Evolutionary conservation across 2,113 vertebrate species (phyloP).

Genomic region (Deroptyus accipitrinus): DNA sequence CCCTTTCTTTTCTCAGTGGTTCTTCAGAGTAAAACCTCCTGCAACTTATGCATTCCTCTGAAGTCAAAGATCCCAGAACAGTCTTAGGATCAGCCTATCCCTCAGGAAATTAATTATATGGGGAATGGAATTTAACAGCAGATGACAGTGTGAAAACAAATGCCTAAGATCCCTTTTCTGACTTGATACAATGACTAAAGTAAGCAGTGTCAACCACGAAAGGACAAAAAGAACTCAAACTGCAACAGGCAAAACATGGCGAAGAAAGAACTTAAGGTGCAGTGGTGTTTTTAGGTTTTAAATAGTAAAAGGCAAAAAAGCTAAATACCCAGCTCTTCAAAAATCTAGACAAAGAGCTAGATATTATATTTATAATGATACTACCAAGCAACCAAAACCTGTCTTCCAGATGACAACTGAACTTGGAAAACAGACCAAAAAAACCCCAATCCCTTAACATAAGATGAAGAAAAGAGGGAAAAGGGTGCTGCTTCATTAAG

Average conservation of each 20-base stretch:
- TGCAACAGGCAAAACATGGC: neutral
- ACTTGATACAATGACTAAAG: neutral
- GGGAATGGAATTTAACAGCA: neutral
- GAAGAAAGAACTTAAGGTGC: neutral
- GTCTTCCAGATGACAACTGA: neutral
- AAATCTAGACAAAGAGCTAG: neutral
- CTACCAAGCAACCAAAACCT: neutral
- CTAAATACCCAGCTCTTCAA: neutral
- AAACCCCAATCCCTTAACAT: neutral
- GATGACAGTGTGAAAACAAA: neutral
- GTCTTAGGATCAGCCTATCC: neutral
- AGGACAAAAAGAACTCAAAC: neutral
- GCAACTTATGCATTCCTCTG: neutral
- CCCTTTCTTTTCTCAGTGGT: neutral
- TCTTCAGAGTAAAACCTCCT: neutral
- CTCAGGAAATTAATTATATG: neutral
- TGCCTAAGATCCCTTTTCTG: neutral
- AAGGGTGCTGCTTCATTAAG: neutral
- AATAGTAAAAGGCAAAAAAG: neutral
- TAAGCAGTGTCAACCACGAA: rapidly evolving
- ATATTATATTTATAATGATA: neutral
- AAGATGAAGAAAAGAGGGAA: neutral
- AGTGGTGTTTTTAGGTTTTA: neutral
- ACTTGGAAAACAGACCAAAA: neutral
- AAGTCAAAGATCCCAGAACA: neutral